Base-by-base conservation (phyloP, 2,113 vertebrate species). In the Rana temporaria region DNA sequence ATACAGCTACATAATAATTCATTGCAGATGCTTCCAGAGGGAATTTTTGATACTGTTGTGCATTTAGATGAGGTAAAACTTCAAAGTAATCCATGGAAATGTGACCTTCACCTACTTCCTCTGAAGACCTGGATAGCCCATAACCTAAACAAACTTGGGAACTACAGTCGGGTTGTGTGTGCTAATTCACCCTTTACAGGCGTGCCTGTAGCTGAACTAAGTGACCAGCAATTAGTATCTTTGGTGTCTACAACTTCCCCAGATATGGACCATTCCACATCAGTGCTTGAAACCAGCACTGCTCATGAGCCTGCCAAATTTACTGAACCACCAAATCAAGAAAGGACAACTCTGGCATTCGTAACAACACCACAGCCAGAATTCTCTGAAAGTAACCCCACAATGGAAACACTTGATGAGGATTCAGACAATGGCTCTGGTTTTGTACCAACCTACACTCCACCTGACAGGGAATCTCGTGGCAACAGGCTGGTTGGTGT, bases 81-180 rank as follows among this genome's bases (percentile, higher is more conserved):
- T 53, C 88, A 93, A 17, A 90, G 95, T 85, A 99, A 99, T 75
- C 96, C 96, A 26, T 99, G 97, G 97, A 92, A 82, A 67, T 99
- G 97, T 14, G 95, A 99, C 68, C 19, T 85, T 2, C 87, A 86
- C 55, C 97, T 99, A 72, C 76, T 94, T 66, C 93, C 96, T 0
- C 90, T 99, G 20, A 88, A 84, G 68, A 78, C 90, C 2, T 99
- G 97, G 98, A 89, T 98, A 64, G 42, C 59, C 82, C 12, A 86
- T 66, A 89, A 96, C 81, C 84, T 86, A 53, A 76, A 85, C 30
- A 94, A 94, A 86, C 80, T 94, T 75, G 90, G 86, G 3, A 91
- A 93, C 83, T 85, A 91, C 75, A 89, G 67, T 6, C 84, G 89
- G 4, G 87, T 97, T 0, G 75, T 94, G 16, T 99, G 98, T 34